phyloP scores from a whole-genome alignment of 2,113 vertebrate species.

The Centropristis striata region DNA sequence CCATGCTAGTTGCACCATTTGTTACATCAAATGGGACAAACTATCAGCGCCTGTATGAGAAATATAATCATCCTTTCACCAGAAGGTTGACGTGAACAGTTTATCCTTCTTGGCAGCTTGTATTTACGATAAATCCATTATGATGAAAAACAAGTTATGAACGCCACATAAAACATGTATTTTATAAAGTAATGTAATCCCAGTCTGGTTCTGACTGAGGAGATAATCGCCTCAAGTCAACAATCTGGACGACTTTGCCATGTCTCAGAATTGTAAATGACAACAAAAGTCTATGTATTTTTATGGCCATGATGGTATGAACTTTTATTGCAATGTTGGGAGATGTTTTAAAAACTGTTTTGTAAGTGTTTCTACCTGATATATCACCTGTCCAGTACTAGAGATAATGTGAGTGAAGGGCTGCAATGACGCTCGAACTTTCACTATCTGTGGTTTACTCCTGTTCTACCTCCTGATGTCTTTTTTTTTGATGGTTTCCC shows the following conservation, averaged over 20 bases:
- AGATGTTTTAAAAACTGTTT: constrained; percentile 24
- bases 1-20: constrained; percentile 8
- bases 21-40: constrained; percentile 11
- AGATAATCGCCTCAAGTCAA: constrained; percentile 32
- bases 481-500: constrained; percentile 29
- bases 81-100: neutral
- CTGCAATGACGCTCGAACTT: constrained; percentile 17
- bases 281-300: constrained; percentile 48
- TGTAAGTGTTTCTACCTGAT: constrained; percentile 51
- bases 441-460: constrained; percentile 44
- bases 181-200: constrained; percentile 29
- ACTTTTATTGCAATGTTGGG: constrained; percentile 27
- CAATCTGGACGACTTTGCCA: constrained; percentile 30
- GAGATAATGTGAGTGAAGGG: constrained; percentile 11
- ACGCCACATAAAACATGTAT: constrained; percentile 32
- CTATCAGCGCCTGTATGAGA: constrained; percentile 5
- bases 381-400: constrained; percentile 24
- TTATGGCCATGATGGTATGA: constrained; percentile 49
- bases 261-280: constrained; percentile 47
- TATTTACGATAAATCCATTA: constrained; percentile 20
- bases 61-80: neutral
- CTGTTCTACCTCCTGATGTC: constrained; percentile 72
- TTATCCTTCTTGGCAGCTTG: constrained; percentile 58
- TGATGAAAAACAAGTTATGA: constrained; percentile 12
- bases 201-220: constrained; percentile 30